Evolutionary conservation across 2,113 vertebrate genomes (phyloP).

Genomic region (Leucosticte australis): DNA sequence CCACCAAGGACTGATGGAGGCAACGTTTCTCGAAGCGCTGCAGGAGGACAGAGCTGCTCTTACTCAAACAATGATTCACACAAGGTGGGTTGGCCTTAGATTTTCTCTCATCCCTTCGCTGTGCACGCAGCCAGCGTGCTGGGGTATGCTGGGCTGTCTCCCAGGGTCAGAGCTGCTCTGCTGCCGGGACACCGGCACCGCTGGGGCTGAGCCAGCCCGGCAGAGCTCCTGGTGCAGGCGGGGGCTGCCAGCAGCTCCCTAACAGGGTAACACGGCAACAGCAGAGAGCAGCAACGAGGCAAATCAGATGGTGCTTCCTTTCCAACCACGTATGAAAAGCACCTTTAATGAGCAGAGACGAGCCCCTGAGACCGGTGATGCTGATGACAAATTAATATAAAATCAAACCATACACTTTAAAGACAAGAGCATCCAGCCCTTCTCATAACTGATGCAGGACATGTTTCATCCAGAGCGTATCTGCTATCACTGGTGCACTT

Average conservation of each 20-base stretch:
- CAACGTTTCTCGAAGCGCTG: background rate
- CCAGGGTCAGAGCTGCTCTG: rapidly evolving
- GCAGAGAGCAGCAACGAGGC: slow-evolving; percentile 3
- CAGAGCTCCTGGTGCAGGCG: background rate
- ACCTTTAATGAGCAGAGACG: slow-evolving; percentile 16
- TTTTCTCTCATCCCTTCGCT: background rate
- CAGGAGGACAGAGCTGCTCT: background rate
- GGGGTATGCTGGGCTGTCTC: background rate
- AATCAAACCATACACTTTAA: slow-evolving; percentile 56
- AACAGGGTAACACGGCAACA: background rate
- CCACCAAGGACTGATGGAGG: background rate
- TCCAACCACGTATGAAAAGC: background rate
- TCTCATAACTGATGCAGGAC: slow-evolving; percentile 53
- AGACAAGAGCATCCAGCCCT: slow-evolving; percentile 38
- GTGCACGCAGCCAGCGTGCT: rapidly evolving
- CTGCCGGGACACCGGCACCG: rapidly evolving
- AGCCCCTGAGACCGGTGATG: background rate
- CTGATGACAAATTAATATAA: slow-evolving; percentile 55
- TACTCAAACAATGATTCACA: background rate
- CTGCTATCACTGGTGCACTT: background rate
- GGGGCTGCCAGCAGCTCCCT: background rate
- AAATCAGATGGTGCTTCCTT: background rate
- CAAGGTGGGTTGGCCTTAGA: background rate
- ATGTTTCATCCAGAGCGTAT: slow-evolving; percentile 27
- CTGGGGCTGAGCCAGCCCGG: background rate